Base-by-base conservation (phyloP, 2,797 vertebrate genomes). In the Poeciliopsis turneri region DNA sequence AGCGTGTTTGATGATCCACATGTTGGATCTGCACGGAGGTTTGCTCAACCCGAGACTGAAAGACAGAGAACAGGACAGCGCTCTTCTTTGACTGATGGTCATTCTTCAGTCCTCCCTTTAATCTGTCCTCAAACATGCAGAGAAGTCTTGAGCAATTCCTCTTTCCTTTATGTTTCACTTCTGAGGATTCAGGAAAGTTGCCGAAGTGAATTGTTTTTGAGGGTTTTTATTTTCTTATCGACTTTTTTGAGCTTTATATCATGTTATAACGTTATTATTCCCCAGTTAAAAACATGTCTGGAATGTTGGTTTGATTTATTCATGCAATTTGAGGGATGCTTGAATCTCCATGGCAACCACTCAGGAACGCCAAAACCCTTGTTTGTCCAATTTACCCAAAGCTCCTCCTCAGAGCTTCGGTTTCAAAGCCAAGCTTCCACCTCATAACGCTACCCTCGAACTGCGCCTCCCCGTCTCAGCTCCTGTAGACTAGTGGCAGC, bases 31-130 rank as follows among this genome's bases (percentile, higher is more conserved):
- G 82, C 68, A 68, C 83, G 55, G 76, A 82, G 75, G 70, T 80
- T 81, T 43, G 66, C 84, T 77, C 77, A 39, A 85, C 82, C 83
- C 81, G 68, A 86, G 84, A 84, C 80, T 80, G 85, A 81, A 82
- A 83, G 78, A 88, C 57, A 77, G 78, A 84, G 77, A 88, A 69
- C 69, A 72, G 51, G 76, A 82, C 77, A 78, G 73, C 43, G 88
- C 83, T 89, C 81, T 51, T 86, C 86, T 88, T 81, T 94, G 94
- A 94, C 74, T 91, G 91, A 94, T 93, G 90, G 90, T 84, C 83
- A 81, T 85, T 90, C 86, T 81, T 91, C 81, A 80, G 82, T 83
- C 78, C 86, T 90, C 78, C 81, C 90, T 94, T 94, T 95, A 93
- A 94, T 94, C 88, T 87, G 88, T 93, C 86, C 89, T 84, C 82